Evolutionary conservation across 2,113 vertebrate species (phyloP).

Genomic region (Thalassarche chlororhynchos): DNA sequence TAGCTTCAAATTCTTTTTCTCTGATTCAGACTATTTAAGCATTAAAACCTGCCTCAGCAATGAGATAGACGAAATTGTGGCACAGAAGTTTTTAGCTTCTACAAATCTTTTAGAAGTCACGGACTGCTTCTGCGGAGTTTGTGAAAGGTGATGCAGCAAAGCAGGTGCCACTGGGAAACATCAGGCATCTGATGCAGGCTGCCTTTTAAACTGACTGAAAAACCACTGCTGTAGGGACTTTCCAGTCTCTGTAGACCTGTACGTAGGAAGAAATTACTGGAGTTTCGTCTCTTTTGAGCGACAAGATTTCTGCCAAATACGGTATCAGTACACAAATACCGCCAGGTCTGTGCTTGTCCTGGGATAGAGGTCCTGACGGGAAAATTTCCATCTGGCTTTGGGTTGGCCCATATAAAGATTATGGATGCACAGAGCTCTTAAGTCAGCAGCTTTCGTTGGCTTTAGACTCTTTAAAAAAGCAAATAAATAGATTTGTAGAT

Average conservation of each 20-base stretch:
- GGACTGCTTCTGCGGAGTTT: background rate
- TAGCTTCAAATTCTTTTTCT: background rate
- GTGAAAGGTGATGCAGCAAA: background rate
- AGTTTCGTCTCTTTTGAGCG: background rate
- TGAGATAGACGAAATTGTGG: background rate
- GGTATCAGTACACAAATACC: background rate
- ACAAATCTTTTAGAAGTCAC: background rate
- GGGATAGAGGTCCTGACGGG: background rate
- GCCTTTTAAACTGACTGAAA: background rate
- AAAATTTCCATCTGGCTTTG: background rate
- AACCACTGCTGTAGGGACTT: background rate
- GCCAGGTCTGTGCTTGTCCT: constrained; percentile 55
- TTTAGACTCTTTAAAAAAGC: background rate
- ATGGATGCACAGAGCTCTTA: background rate
- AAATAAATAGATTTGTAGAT: background rate
- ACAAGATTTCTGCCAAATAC: background rate
- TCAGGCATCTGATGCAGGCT: background rate
- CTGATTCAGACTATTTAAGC: background rate
- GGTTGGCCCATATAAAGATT: background rate
- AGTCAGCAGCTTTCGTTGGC: background rate
- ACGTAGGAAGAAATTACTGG: background rate
- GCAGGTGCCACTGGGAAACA: background rate
- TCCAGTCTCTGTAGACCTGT: background rate
- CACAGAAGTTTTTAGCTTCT: background rate
- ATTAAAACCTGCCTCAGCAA: background rate